These are phyloP conservation scores for Agelaius phoeniceus DNA, from an alignment of 2,113 vertebrate genomes.

Conservation along the genomic window DNA sequence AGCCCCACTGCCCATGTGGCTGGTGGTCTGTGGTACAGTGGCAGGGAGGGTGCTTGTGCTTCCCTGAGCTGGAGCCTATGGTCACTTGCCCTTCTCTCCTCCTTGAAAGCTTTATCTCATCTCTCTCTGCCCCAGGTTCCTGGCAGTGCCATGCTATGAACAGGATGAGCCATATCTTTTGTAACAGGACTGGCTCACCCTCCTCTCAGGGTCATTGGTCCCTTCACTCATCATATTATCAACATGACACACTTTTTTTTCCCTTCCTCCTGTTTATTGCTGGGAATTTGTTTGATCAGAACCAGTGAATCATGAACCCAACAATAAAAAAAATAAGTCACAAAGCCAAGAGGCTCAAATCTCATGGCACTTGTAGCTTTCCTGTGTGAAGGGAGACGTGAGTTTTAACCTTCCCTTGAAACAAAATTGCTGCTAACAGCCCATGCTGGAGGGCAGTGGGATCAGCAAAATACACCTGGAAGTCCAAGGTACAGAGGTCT, in stretches of 20 bases:
- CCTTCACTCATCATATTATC: not conserved
- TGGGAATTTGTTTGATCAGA: conserved; percentile 38
- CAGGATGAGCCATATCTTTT: not conserved
- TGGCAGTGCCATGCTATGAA: not conserved
- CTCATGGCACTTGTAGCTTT: not conserved
- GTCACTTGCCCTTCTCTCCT: not conserved
- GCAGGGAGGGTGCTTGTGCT: not conserved
- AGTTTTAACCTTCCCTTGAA: not conserved
- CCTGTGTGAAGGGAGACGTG: not conserved
- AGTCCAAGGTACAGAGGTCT: not conserved
- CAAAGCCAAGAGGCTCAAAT: not conserved
- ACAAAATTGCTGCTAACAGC: not conserved
- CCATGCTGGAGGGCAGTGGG: fast-evolving
- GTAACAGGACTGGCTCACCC: not conserved
- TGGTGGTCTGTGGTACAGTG: not conserved
- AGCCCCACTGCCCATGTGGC: not conserved
- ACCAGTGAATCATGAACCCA: conserved; percentile 9
- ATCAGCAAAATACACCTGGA: not conserved
- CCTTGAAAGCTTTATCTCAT: not conserved
- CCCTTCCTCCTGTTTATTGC: not conserved
- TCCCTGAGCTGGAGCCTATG: not conserved
- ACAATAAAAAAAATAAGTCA: not conserved
- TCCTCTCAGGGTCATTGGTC: not conserved
- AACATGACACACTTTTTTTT: not conserved
- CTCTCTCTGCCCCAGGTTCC: not conserved